Evolutionary conservation across 2,113 vertebrate species (phyloP), one percentile per base, ranked within the genome.

Genomic region (Callospermophilus lateralis): DNA sequence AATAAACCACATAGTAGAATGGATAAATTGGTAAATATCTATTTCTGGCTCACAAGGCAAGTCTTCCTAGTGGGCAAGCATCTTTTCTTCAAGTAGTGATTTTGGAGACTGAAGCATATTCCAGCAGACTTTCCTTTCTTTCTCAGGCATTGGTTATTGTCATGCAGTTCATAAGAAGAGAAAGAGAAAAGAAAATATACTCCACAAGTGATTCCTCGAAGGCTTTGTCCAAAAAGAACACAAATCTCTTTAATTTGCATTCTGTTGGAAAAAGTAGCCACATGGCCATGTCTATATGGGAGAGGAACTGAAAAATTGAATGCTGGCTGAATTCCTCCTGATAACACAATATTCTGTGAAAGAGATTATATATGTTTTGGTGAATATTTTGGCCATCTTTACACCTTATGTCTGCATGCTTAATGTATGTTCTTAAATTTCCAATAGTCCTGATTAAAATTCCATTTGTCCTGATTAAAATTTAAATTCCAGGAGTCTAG

Each of bases 391-490:
- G 86, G 67, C 28, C 20, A 30, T 83, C 61, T 94, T 92, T 78
- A 53, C 16, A 42, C 28, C 39, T 45, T 68, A 45, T 86, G 17
- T 42, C 13, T 61, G 8, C 2, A 30, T 53, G 4, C 13, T 68
- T 6, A 1, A 30, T 53, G 4, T 1, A 8, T 93, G 34, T 76
- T 15, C 67, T 68, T 58, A 53, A 37, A 3, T 84, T 87, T 95
- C 76, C 92, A 5, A 89, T 22, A 72, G 11, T 86, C 48, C 8
- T 79, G 28, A 87, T 68, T 58, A 53, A 37, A 3, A 79, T 87
- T 95, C 76, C 92, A 5, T 84, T 22, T 77, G 11, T 86, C 48
- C 8, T 79, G 28, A 87, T 58, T 90, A 72, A 92, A 76, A 70
- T 74, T 3, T 84, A 78, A 61, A 30, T 16, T 65, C 6, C 37